Evolutionary conservation across 2,888 invertebrate genomes (phyloP), one percentile per base, ranked within the genome.

Genomic region (Pemphredon lugubris): DNA sequence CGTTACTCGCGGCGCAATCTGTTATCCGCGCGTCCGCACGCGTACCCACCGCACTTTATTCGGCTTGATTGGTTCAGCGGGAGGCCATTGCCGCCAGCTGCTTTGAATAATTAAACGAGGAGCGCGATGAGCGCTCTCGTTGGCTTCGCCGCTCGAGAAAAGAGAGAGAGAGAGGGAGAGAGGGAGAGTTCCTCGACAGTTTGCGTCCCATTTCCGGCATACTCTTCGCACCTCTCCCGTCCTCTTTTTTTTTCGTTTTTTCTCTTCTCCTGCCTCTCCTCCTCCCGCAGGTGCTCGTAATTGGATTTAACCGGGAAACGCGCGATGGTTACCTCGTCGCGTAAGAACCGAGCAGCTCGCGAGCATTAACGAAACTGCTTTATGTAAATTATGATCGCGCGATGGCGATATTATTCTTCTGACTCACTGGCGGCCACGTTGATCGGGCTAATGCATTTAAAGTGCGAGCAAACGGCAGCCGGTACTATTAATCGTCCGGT

Each of bases 61-160:
- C 32, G 66, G 58, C 57, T 70, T 70, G 81, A 83, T 83, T 79
- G 76, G 68, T 81, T 77, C 78, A 75, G 73, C 79, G 69, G 73
- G 74, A 75, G 74, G 68, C 71, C 80, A 68, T 73, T 72, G 77
- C 73, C 72, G 71, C 67, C 77, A 79, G 75, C 77, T 79, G 77
- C 60, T 83, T 77, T 79, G 80, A 83, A 83, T 82, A 79, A 79
- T 82, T 81, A 82, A 82, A 58, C 70, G 60, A 71, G 60, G 73
- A 74, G 59, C 66, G 71, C 68, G 75, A 77, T 74, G 75, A 75
- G 67, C 60, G 74, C 68, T 69, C 74, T 64, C 65, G 75, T 79
- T 72, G 75, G 74, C 70, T 73, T 72, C 68, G 53, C 26, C 30
- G n/a, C 5, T 9, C 6, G 14, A 14, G 7, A 4, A 4, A 20